phyloP scores from a whole-genome alignment of 2,888 invertebrate species.

The Epinotia demarniana region DNA sequence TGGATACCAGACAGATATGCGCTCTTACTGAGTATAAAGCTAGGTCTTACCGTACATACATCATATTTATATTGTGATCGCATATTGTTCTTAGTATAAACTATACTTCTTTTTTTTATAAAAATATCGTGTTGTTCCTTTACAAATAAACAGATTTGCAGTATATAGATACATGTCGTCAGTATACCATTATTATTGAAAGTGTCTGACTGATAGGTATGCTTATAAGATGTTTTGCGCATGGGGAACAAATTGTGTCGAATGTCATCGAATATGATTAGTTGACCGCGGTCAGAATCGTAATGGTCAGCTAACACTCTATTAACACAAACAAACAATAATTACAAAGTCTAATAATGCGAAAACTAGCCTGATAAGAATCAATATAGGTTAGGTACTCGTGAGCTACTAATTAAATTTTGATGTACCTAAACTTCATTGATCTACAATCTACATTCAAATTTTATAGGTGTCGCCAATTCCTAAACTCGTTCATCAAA shows the following conservation, averaged over 20 bases:
- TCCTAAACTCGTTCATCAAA: not conserved
- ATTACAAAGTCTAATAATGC: conserved; percentile 23
- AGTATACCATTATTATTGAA: no score
- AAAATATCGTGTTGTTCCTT: no score
- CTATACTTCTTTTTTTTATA: no score
- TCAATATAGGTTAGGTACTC: not conserved
- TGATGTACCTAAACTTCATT: not conserved
- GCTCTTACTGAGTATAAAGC: no score
- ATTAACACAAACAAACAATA: conserved; percentile 21
- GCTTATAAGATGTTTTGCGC: not conserved
- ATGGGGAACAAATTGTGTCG: conserved; percentile 1
- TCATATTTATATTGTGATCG: no score
- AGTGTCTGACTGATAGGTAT: not conserved
- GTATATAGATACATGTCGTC: no score
- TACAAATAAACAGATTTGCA: no score
- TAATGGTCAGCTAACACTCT: conserved; percentile 23
- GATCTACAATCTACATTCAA: not conserved
- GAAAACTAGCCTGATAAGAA: conserved; percentile 2
- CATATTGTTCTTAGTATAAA: no score
- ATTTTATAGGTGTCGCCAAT: not conserved
- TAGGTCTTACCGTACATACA: no score
- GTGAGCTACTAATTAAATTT: not conserved
- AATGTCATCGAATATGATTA: conserved; percentile 31
- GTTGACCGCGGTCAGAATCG: conserved; percentile 27
- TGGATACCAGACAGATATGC: no score